Evolutionary conservation across 1,140 invertebrate genomes (phyloP), one percentile per base, ranked within the genome.

Genomic region (Camponotus vicinus): DNA sequence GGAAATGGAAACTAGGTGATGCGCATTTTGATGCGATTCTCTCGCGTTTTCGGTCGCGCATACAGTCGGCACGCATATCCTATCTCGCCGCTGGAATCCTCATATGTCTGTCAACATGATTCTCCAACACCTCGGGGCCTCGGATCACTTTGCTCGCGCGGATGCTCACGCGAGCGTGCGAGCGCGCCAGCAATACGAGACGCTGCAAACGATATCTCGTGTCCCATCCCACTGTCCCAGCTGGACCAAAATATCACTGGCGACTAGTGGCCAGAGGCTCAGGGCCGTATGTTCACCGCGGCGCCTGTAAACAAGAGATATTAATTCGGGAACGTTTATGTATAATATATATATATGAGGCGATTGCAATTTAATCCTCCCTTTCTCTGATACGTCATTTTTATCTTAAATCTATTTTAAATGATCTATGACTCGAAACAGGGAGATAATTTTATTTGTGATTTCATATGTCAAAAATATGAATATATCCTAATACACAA

Each of bases 31-130:
- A 52, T 52, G 57, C 69, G 49, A 34, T 55, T n/a, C 40, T 87
- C 57, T 89, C 49, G 61, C 64, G 75, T 76, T 88, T 88, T 89
- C 75, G 66, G 69, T 63, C 61, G 52, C 49, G 15, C 49, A 85
- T 66, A 75, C 85, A 89, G 75, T 90, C 89, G 85, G 79, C 93
- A 88, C 89, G 85, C 87, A 91, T 82, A 91, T 94, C 93, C 92
- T 94, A 95, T 95, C 92, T 94, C 93, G 85, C 93, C 82, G 93
- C 94, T 94, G 93, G 94, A 94, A 94, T 94, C 92, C 93, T 94
- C 94, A 93, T 95, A 94, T 94, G 93, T 95, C 94, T 94, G 92
- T 95, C 93, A 93, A 77, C 94, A 86, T 88, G 88, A 70, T 89
- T 88, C 91, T 88, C 91, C 90, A 91, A 93, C 92, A 92, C 90